A percentile compares a stretch with the other conserved stretches of the same genome.
Evolutionary conservation across 2,113 vertebrate species (phyloP).

Genomic region (Tragelaphus scriptus): DNA sequence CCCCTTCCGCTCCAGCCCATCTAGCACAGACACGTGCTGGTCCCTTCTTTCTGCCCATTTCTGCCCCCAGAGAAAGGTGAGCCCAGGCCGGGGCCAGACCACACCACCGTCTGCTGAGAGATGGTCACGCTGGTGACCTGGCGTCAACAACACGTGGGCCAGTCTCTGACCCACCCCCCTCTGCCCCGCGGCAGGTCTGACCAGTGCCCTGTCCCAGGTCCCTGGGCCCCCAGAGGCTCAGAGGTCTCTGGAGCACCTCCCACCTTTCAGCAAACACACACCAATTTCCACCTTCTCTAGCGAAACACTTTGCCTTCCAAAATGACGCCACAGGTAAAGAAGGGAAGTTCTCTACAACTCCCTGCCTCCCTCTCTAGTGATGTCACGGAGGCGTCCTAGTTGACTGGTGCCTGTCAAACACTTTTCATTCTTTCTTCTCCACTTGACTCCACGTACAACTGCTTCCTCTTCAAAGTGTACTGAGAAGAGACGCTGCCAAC

Average conservation of each 20-base stretch:
- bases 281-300: neutral
- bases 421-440: neutral
- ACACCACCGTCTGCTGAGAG: neutral
- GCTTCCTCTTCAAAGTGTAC: neutral
- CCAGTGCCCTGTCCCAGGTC: neutral
- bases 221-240: too few relatives aligned
- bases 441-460: neutral
- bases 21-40: neutral
- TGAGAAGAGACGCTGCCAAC: neutral
- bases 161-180: neutral
- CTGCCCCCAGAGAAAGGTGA: neutral
- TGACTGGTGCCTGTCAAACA: neutral
- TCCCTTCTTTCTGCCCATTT: neutral
- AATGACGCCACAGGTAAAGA: neutral
- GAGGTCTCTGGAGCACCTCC: neutral
- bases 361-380: neutral
- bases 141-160: accelerated
- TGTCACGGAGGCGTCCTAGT: neutral
- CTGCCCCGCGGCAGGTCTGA: neutral
- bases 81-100: accelerated
- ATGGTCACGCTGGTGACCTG: neutral
- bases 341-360: too few relatives aligned
- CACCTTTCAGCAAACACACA: neutral
- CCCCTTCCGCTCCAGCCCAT: neutral
- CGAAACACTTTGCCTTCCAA: neutral